Evolutionary conservation across 2,113 vertebrate genomes (phyloP), one percentile per base, ranked within the genome.

Genomic region (Lycocorax pyrrhopterus): DNA sequence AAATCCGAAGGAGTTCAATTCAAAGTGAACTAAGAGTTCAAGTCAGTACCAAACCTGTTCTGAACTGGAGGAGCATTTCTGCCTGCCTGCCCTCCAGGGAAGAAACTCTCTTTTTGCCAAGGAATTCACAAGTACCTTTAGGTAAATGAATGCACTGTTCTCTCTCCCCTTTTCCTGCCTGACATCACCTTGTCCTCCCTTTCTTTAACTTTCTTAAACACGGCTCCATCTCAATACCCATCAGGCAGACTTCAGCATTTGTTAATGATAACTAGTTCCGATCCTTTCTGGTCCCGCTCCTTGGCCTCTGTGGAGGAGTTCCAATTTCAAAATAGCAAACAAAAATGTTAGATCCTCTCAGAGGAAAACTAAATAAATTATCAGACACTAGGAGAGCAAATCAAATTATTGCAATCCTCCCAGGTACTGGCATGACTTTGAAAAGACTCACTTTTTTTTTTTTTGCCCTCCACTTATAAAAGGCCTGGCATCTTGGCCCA

Each of bases 361-460:
- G 26, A 96, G 96, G 95, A 92, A 96, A 96, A 93, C 87, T 96
- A 97, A 97, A 97, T 96, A 97, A 97, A 97, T 97, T 94, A 97
- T 97, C 78, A 90, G 86, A 87, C 85, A 19, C 68, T 92, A 87
- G 85, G 94, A 83, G 77, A 95, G 90, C 84, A 97, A 96, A 97
- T 58, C 33, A 30, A 98, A 96, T 95, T 95, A 94, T 71, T 41
- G 93, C 71, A 95, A 96, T 96, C 59, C 94, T 97, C 94, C 52
- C 51, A 94, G 90, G 91, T 69, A 66, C 55, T 52, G 68, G 35
- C 43, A 67, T 95, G 95, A 97, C 89, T 97, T 97, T 96, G 94
- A 94, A 94, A 96, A 91, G 86, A 88, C 69, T 30, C 15, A 16
- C 5, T 35, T 49, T 47, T 39, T 41, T 18, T 18, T 53, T 58